Percentiles rank a stretch among this genome's conserved stretches.
phyloP scores from a whole-genome alignment of 2,888 invertebrate genomes.

The Habrosyne pyritoides region DNA sequence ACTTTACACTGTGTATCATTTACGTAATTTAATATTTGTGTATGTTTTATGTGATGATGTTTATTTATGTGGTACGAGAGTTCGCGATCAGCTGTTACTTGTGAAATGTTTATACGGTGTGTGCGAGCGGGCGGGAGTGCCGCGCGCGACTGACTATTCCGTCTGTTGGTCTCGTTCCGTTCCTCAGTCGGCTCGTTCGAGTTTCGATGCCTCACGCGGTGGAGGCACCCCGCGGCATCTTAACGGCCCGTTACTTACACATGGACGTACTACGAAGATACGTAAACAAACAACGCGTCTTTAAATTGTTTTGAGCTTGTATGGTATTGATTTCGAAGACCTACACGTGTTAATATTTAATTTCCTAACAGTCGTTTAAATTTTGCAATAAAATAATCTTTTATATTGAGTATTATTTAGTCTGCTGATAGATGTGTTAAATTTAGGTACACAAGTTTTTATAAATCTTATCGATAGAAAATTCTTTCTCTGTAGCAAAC shows the following conservation, averaged over 20 bases:
- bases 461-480: constrained; percentile 15
- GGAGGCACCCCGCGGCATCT: constrained; percentile 53
- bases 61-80: constrained; percentile 52
- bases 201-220: constrained; percentile 19
- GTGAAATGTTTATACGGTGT: constrained; percentile 37
- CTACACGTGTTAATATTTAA: background rate
- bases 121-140: constrained; percentile 61
- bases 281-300: constrained; percentile 75
- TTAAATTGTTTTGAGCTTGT: constrained; percentile 32
- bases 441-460: too few species aligned
- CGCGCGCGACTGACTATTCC: constrained; percentile 74
- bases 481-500: background rate
- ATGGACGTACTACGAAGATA: constrained; percentile 70
- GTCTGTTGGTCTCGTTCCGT: constrained; percentile 20
- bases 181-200: constrained; percentile 23
- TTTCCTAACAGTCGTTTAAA: background rate
- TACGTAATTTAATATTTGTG: constrained; percentile 25
- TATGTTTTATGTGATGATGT: constrained; percentile 46
- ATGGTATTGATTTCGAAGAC: constrained; percentile 11
- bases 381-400: background rate
- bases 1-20: constrained; percentile 23
- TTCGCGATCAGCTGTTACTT: constrained; percentile 69
- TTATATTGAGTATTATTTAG: too few species aligned
- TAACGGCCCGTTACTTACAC: constrained; percentile 71
- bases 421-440: too few species aligned